These are phyloP conservation scores for Myripristis jacobus DNA, from an alignment of 2,797 vertebrate genomes.

Conservation along the genomic window DNA sequence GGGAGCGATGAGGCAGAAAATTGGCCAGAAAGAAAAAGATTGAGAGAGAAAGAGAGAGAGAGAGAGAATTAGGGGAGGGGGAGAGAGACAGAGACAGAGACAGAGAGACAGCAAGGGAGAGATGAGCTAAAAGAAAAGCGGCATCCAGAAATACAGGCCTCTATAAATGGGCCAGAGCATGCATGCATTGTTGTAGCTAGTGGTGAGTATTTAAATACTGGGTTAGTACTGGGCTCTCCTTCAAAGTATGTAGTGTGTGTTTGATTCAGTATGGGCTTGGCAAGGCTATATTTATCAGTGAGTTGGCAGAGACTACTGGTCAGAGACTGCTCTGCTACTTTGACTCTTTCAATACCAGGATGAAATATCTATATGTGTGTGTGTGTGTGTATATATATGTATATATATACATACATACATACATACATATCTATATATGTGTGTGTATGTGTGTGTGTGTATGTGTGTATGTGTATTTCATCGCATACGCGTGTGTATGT, in stretches of 20 bases:
- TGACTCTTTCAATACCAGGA: slow-evolving; percentile 33
- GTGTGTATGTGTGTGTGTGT: no score
- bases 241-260: slow-evolving; percentile 68
- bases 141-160: slow-evolving; percentile 70
- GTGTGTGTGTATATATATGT: no score
- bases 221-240: slow-evolving; percentile 72
- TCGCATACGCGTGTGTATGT: slow-evolving; percentile 3
- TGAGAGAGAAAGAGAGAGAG: slow-evolving; percentile 44
- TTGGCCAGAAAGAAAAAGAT: slow-evolving; percentile 68
- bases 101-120: slow-evolving; percentile 19
- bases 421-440: no score
- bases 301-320: slow-evolving; percentile 59
- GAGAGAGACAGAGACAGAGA: not conserved
- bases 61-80: slow-evolving; percentile 19
- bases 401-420: no score
- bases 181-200: slow-evolving; percentile 74
- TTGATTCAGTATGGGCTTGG: slow-evolving; percentile 75
- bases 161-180: slow-evolving; percentile 72
- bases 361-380: slow-evolving; percentile 24
- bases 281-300: slow-evolving; percentile 72
- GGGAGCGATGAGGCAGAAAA: slow-evolving; percentile 82
- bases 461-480: slow-evolving; percentile 18
- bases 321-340: slow-evolving; percentile 45
- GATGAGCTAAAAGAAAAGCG: slow-evolving; percentile 55
- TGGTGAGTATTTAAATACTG: slow-evolving; percentile 72